Conservation (phyloP, 1,140 invertebrate genomes). For the Pantala flavescens region DNA sequence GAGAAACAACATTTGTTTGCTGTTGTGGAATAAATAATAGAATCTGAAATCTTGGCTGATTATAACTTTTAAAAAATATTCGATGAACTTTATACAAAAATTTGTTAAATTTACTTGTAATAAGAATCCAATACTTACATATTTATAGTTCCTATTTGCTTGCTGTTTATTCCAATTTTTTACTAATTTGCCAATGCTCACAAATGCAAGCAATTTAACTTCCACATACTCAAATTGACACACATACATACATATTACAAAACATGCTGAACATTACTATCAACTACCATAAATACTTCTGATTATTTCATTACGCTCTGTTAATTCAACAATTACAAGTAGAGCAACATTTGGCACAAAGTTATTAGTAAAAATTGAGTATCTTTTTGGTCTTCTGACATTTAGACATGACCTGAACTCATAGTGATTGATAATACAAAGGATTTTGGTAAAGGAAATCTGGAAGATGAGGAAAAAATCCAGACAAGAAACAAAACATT, state of each 20-base stretch:
- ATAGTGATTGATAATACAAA: too few relatives aligned
- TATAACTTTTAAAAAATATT: constrained; percentile 3
- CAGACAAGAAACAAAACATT: too few relatives aligned
- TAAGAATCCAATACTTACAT: neutral
- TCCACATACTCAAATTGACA: constrained; percentile 5
- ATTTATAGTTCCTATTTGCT: neutral
- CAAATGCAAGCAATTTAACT: neutral
- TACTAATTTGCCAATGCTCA: neutral
- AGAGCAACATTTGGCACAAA: neutral
- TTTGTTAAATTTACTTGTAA: neutral
- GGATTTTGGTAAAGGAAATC: too few relatives aligned
- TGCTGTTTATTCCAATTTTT: neutral
- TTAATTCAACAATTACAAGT: neutral
- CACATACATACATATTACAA: neutral
- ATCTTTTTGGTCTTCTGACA: neutral
- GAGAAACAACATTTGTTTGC: neutral
- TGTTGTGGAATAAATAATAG: neutral
- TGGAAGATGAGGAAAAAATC: too few relatives aligned
- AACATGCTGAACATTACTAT: neutral
- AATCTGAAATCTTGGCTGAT: neutral
- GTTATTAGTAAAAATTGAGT: neutral
- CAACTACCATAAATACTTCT: neutral
- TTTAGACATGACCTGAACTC: too few relatives aligned
- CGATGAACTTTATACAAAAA: neutral
- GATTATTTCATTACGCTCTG: neutral